These are phyloP conservation scores for Misgurnus anguillicaudatus DNA, from an alignment of 2,113 vertebrate genomes.

Conservation along the genomic window DNA sequence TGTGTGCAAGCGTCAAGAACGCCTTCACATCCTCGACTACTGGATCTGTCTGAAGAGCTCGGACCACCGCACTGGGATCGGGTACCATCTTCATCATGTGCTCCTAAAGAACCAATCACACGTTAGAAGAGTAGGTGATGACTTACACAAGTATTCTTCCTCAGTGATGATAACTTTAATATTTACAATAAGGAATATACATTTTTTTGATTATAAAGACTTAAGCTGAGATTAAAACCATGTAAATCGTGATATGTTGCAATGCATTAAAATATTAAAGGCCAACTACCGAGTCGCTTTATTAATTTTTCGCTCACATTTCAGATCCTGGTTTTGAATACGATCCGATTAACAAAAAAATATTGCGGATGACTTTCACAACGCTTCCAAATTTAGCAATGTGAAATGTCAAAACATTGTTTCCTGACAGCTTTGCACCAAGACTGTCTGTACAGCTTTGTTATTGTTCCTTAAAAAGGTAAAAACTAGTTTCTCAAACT, in stretches of 20 bases:
- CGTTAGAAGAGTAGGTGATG: neutral
- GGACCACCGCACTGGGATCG: conserved; percentile 52
- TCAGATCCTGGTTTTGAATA: neutral
- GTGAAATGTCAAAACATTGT: neutral
- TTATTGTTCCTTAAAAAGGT: neutral
- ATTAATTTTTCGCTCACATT: no score
- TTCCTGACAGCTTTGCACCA: conserved; percentile 5
- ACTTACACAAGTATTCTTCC: no score
- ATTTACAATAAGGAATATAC: no score
- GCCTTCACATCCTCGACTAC: conserved; percentile 33
- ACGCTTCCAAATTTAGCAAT: neutral
- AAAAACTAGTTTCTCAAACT: neutral
- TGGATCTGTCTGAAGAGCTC: conserved; percentile 53
- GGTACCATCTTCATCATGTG: conserved; percentile 54
- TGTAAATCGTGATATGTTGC: no score
- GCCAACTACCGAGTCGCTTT: no score
- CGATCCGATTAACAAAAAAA: neutral
- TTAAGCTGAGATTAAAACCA: no score
- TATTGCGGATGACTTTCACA: neutral
- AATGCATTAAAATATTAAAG: no score
- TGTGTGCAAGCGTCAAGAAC: conserved; percentile 61
- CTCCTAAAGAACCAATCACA: conserved; percentile 58
- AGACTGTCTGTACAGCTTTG: neutral
- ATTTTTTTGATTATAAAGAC: no score
- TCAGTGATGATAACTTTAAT: no score